These are phyloP conservation scores for Dissostichus mawsoni DNA, from an alignment of 2,113 vertebrate genomes.

Conservation along the genomic window DNA sequence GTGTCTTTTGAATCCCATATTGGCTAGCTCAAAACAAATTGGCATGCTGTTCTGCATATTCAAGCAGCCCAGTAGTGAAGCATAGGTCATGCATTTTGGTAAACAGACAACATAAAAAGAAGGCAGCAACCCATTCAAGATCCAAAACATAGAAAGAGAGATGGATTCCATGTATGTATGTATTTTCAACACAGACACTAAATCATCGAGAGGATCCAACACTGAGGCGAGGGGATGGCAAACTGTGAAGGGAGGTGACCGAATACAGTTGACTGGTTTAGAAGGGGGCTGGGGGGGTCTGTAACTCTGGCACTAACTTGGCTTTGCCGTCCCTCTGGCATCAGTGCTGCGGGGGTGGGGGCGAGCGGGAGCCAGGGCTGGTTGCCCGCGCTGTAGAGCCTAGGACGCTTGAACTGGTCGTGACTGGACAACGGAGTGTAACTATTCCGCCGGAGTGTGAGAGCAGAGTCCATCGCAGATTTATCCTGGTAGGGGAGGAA, in stretches of 20 bases:
- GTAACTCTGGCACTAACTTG: slow-evolving; percentile 86
- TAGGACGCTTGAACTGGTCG: slow-evolving; percentile 90
- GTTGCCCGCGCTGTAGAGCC: slow-evolving; percentile 96
- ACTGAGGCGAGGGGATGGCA: slow-evolving; percentile 31
- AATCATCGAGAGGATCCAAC: slow-evolving; percentile 47
- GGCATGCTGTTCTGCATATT: slow-evolving; percentile 67
- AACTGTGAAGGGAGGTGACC: slow-evolving; percentile 50
- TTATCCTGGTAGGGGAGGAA: slow-evolving; percentile 87
- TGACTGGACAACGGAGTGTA: slow-evolving; percentile 94
- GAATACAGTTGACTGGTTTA: slow-evolving; percentile 55
- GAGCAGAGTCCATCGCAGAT: slow-evolving; percentile 83
- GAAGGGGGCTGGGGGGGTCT: slow-evolving; percentile 61
- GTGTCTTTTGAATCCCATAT: slow-evolving; percentile 25
- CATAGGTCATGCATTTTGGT: slow-evolving; percentile 45
- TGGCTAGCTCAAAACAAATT: slow-evolving; percentile 15
- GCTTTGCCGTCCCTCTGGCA: slow-evolving; percentile 88
- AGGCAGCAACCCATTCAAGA: slow-evolving; percentile 28
- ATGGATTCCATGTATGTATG: slow-evolving; percentile 29
- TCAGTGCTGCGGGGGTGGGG: slow-evolving; percentile 84
- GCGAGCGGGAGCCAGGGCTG: slow-evolving; percentile 87
- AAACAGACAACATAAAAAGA: slow-evolving; percentile 28
- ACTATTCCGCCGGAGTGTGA: slow-evolving; percentile 94
- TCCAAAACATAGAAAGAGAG: slow-evolving; percentile 23
- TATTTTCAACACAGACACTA: slow-evolving; percentile 41
- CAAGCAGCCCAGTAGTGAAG: slow-evolving; percentile 53